Evolutionary conservation across 2,113 vertebrate genomes (phyloP).

Genomic region (Nothobranchius kuhntae): DNA sequence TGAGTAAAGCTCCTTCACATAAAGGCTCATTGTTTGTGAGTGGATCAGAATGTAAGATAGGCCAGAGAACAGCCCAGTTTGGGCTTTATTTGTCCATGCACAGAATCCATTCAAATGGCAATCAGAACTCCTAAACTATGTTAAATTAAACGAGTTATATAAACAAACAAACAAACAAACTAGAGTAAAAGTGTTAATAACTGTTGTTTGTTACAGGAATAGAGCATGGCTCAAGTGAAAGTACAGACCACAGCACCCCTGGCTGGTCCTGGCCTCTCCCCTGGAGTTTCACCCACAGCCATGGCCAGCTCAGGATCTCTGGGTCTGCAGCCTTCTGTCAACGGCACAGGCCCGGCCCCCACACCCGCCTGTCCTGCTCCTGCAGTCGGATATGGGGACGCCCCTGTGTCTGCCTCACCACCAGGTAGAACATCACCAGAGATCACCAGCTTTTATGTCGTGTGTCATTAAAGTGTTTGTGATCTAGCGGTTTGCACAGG

Average conservation of each 20-base stretch:
- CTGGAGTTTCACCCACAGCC: constrained; percentile 80
- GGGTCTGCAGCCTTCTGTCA: constrained; percentile 86
- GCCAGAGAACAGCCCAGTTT: constrained; percentile 44
- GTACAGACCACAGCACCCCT: constrained; percentile 88
- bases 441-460: too few species aligned
- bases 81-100: constrained; percentile 37
- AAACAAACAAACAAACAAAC: neutral
- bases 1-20: constrained; percentile 70
- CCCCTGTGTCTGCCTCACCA: constrained; percentile 77
- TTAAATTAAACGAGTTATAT: neutral
- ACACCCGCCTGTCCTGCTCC: constrained; percentile 82
- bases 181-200: neutral
- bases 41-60: constrained; percentile 70
- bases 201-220: constrained; percentile 70
- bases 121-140: neutral
- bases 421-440: constrained; percentile 68
- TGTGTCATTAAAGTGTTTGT: too few species aligned
- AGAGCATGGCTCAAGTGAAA: constrained; percentile 94
- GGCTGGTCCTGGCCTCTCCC: constrained; percentile 84
- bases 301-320: constrained; percentile 83
- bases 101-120: constrained; percentile 29
- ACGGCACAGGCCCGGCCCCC: constrained; percentile 84
- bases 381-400: constrained; percentile 82
- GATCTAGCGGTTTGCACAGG: too few species aligned
- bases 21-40: constrained; percentile 70